Base-by-base conservation (phyloP, 2,797 vertebrate genomes). In the Eulemur mongoz region DNA sequence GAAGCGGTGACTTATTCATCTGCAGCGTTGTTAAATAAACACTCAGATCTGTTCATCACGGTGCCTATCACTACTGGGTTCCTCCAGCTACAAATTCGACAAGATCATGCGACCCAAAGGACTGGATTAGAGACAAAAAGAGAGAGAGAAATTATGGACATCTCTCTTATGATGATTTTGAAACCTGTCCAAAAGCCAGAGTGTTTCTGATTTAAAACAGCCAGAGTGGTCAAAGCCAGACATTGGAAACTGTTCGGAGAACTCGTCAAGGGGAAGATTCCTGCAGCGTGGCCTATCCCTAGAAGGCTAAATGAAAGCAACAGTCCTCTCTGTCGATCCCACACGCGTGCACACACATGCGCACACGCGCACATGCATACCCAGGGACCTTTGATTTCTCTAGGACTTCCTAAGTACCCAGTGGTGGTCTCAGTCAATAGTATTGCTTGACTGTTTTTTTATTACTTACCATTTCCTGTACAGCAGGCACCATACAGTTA, bases 1-100 rank as follows among this genome's bases (percentile, higher is more conserved):
- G 89, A 97, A 92, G 75, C 81, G 81, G 40, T 98, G 96, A 97
- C 97, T 97, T 86, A 94, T 95, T 89, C 76, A 91, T 98, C 94
- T 96, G 70, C 25, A 67, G 78, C 80, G 78, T 80, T 97, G 93
- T 96, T 98, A 91, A 90, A 96, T 97, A 97, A 97, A 96, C 96
- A 92, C 45, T 22, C 32, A 96, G 95, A 89, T 75, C 94, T 95
- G 86, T 96, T 98, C 93, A 93, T 97, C 95, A 81, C 43, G n/a
- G 95, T 85, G 57, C 93, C 92, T 84, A 88, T 48, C 12, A 0
- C 93, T 97, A 96, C 95, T 86, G 87, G 83, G 38, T 98, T 98
- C 97, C 93, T 93, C 79, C 38, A 59, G 70, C 79, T 97, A 93
- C 87, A 97, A 79, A 97, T 97, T 97, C 95, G 92, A 93, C 92